Base-by-base conservation (phyloP, 2,888 invertebrate genomes). In the Zonitis immaculata region DNA sequence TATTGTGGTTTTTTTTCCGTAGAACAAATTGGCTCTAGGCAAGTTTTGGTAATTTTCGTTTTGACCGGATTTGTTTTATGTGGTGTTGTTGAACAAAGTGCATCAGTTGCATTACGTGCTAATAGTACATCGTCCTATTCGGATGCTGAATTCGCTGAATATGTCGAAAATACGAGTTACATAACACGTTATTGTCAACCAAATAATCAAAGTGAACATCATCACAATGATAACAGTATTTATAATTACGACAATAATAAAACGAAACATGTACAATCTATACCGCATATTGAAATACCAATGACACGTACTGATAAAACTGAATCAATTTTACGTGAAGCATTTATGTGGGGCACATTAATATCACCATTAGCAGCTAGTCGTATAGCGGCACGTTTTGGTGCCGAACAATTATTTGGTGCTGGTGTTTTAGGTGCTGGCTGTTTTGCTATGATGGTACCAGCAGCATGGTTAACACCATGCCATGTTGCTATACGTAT, bases 331-430 rank as follows among this genome's bases (percentile, higher is more conserved):
- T 73, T 82, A 67, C 72, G 81, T 14, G 80, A 81, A 59, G 80
- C 81, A 5, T 82, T 80, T 61, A 74, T 82, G 65, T 81, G 81
- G 81, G 82, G 81, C 12, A 80, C 80, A 51, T 70, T 81, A 1
- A 76, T 80, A 8, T 80, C 81, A 1, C 81, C 81, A 2, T 65
- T 82, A 27, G 80, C 79, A 1, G 81, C 80, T 1, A 80, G 80
- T 61, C 71, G 80, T 50, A 78, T 81, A 26, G 81, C 81, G 63
- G 80, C 79, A 16, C 70, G 80, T 52, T 78, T 80, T 1, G 82
- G 81, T 8, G 80, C 81, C 6, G 80, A 81, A 51, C 74, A 79
- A 64, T 74, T 81, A 1, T 80, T 80, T 61, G 81, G 81, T 1
- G 76, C 78, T 16, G 78, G 80, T 2, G 79, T 81, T 54, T 70